These are phyloP conservation scores for Myotis pilosus DNA, from an alignment of 2,797 vertebrate species.

Conservation along the genomic window DNA sequence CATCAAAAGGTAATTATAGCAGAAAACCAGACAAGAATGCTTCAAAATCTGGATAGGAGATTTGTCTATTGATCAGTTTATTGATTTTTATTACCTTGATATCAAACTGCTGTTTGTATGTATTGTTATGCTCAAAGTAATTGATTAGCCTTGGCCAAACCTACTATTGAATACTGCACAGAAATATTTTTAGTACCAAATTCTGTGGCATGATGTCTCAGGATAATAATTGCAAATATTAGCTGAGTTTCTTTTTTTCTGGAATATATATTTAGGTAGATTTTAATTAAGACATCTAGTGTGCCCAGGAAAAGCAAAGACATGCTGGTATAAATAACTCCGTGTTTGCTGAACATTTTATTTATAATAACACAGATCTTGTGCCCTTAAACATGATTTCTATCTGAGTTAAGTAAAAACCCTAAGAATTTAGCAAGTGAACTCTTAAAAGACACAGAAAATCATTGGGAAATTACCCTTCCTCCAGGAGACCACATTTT, in stretches of 20 bases:
- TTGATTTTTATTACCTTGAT: conserved; percentile 75
- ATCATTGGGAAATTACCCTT: not conserved
- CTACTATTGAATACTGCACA: not conserved
- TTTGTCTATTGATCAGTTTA: conserved; percentile 78
- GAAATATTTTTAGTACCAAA: not conserved
- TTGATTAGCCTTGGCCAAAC: conserved; percentile 6
- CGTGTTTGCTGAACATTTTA: not conserved
- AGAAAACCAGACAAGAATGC: conserved; percentile 69
- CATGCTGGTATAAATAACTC: not conserved
- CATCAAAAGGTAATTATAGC: conserved; percentile 81
- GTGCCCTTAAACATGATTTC: not conserved
- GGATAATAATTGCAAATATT: not conserved
- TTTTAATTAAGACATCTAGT: conserved; percentile 4
- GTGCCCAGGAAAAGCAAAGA: not conserved
- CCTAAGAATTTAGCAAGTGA: not conserved
- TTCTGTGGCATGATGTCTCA: not conserved
- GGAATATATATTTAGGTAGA: not conserved
- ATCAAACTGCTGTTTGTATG: conserved; percentile 30
- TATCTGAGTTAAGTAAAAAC: not conserved
- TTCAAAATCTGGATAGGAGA: conserved; percentile 71
- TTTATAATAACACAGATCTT: not conserved
- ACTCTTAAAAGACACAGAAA: not conserved
- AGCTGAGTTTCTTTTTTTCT: not conserved
- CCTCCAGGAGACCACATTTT: not conserved
- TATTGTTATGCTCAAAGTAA: not conserved